Evolutionary conservation across 2,113 vertebrate genomes (phyloP), one percentile per base, ranked within the genome.

Genomic region (Eurypyga helias): DNA sequence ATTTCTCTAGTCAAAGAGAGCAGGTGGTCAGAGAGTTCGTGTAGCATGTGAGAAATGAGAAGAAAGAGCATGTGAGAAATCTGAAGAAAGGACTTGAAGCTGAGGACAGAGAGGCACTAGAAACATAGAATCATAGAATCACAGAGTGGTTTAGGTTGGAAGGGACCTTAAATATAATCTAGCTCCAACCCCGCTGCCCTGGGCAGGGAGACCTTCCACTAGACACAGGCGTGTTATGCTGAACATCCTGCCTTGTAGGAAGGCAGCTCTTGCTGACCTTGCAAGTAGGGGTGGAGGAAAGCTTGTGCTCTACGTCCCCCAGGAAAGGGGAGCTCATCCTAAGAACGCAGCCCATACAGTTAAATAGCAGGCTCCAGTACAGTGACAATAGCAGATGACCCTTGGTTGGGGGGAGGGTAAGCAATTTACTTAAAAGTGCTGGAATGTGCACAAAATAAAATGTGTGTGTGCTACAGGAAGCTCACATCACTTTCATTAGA

Each of bases 361-460:
- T 86, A 72, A 95, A 57, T 46, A 70, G 15, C 49, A 31, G 36
- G 23, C 2, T 89, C 25, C 69, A 57, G 62, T 17, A 36, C 29
- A 57, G 21, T 4, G 66, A 71, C 73, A 75, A 45, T 31, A 95
- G 77, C 55, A 48, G 78, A 92, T 51, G 58, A 76, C 78, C 66
- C 20, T 86, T 0, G 2, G 9, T 65, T 92, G 65, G 45, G 49
- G 49, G 58, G 36, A 70, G 79, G 29, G 4, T 3, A 41, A 91
- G 33, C 36, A 69, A 75, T 92, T 97, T 91, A 71, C 81, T 95
- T 57, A 85, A 34, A 90, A 96, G 64, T 52, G 48, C 31, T 67
- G 73, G 84, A 85, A 89, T 45, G 51, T 43, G 38, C 28, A 61
- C 43, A 24, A 57, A 83, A 46, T 36, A 43, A 92, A 92, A 83